Evolutionary conservation across 2,888 invertebrate species (phyloP).

Genomic region (Caenorhabditis angaria): DNA sequence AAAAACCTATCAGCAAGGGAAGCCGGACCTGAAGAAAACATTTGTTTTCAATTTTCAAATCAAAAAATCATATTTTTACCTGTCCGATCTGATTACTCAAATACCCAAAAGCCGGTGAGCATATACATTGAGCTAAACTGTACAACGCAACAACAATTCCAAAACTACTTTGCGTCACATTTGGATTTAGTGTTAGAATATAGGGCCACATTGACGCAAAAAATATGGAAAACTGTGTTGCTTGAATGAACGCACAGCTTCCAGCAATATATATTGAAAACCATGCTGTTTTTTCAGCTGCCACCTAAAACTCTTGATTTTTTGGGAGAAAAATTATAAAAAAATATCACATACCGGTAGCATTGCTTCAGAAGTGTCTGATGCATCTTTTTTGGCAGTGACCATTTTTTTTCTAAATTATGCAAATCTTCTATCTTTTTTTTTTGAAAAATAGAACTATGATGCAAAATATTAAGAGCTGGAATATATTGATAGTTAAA

Average conservation of each 20-base stretch:
- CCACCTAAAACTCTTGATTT: constrained; percentile 10
- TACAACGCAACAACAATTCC: constrained; percentile 48
- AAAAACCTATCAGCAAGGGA: constrained; percentile 46
- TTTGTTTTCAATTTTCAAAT: not conserved
- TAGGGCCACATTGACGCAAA: constrained; percentile 57
- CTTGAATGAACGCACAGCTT: constrained; percentile 45
- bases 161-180: constrained; percentile 44
- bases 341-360: constrained; percentile 33
- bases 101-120: constrained; percentile 45
- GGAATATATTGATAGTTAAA: no score
- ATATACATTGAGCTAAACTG: constrained; percentile 47
- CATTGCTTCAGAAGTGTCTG: constrained; percentile 26
- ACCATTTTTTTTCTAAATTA: constrained; percentile 17
- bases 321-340: not conserved
- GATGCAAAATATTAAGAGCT: no score
- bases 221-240: constrained; percentile 52
- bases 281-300: constrained; percentile 47
- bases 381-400: constrained; percentile 3
- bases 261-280: constrained; percentile 50
- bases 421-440: constrained; percentile 32
- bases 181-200: constrained; percentile 39
- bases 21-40: constrained; percentile 24
- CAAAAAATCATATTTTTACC: constrained; percentile 10
- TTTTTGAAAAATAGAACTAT: no score
- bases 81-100: constrained; percentile 53